Conservation (phyloP, 23 tunicate genomes). For the Trididemnum miniatum region DNA sequence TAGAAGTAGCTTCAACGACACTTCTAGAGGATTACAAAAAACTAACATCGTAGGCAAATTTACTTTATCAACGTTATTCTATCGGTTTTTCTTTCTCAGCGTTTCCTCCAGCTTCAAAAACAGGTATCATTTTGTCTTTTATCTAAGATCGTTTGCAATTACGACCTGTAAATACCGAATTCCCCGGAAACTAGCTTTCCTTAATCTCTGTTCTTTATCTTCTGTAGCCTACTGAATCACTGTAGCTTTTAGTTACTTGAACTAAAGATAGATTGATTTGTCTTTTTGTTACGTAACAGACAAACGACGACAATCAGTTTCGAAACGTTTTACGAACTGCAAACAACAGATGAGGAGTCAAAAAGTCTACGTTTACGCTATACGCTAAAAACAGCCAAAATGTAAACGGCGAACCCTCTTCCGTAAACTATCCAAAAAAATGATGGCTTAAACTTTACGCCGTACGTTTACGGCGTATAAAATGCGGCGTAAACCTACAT, state of each 20-base stretch:
- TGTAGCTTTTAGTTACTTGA: neutral
- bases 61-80: neutral
- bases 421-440: neutral
- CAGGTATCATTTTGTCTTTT: slow-evolving; percentile 5
- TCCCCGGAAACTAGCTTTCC: neutral
- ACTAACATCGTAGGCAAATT: no score
- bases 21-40: neutral
- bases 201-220: neutral
- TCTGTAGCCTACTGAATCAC: neutral
- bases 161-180: neutral
- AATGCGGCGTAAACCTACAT: neutral
- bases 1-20: neutral
- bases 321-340: neutral
- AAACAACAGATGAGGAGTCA: neutral
- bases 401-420: neutral
- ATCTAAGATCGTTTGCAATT: neutral
- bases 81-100: neutral
- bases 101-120: neutral
- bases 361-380: neutral
- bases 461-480: neutral
- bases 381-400: neutral
- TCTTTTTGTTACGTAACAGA: neutral
- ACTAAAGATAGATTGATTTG: neutral
- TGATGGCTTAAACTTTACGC: neutral
- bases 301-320: neutral